Evolutionary conservation across 2,113 vertebrate species (phyloP).

Genomic region (Pipra filicauda): DNA sequence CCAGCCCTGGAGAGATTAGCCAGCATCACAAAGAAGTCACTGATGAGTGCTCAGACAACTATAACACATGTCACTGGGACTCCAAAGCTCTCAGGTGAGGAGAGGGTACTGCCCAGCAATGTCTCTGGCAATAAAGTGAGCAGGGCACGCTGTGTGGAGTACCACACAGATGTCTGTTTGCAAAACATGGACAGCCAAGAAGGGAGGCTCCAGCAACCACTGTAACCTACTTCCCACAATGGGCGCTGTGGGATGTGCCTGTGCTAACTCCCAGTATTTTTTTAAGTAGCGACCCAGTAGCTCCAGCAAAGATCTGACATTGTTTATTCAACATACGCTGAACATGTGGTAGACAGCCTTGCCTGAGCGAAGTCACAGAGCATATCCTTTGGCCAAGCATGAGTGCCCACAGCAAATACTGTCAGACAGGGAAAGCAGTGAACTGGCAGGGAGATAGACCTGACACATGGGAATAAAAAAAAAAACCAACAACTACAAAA

Average conservation of each 20-base stretch:
- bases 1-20: slow-evolving; percentile 14
- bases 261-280: background rate
- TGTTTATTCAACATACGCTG: rapidly evolving
- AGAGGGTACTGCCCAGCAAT: background rate
- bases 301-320: background rate
- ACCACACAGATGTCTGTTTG: background rate
- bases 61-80: background rate
- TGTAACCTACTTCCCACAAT: background rate
- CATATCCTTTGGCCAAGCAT: background rate
- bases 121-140: background rate
- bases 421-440: background rate
- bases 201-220: background rate
- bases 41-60: background rate
- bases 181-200: background rate
- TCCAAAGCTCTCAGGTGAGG: background rate
- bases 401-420: background rate
- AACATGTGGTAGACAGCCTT: background rate
- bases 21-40: background rate
- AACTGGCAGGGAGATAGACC: background rate
- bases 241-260: background rate
- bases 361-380: background rate
- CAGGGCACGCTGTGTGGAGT: background rate
- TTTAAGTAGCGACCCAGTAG: background rate
- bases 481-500: background rate
- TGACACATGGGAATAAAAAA: background rate